Percentiles rank a stretch among this genome's conserved stretches.
These are phyloP conservation scores for Datnioides undecimradiatus DNA, from an alignment of 2,113 vertebrate genomes.

Conservation along the genomic window DNA sequence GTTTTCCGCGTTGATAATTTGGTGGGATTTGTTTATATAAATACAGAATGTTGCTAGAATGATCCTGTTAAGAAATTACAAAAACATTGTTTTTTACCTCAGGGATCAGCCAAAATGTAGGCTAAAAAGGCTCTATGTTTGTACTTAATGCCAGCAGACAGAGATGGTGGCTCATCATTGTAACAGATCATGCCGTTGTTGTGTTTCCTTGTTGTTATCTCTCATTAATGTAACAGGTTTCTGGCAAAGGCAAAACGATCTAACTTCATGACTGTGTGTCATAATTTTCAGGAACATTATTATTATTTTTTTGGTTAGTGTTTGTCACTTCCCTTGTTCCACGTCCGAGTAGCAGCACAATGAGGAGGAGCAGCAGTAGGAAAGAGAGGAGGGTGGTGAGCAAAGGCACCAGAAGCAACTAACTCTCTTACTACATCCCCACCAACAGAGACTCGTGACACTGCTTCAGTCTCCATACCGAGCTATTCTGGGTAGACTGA, in stretches of 20 bases:
- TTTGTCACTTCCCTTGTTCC: background rate
- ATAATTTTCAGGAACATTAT: slow-evolving; percentile 11
- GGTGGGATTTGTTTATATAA: background rate
- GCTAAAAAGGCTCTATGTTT: background rate
- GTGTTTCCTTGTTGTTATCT: background rate
- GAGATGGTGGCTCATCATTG: background rate
- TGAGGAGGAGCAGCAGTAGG: background rate
- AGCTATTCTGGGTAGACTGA: slow-evolving; percentile 59
- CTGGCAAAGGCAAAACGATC: background rate
- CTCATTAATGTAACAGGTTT: background rate
- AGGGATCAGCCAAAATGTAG: background rate
- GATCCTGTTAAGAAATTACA: background rate
- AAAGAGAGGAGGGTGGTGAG: background rate
- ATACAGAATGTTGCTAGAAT: background rate
- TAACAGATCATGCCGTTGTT: background rate
- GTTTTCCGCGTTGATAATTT: background rate
- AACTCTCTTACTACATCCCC: slow-evolving; percentile 42
- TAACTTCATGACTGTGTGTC: background rate
- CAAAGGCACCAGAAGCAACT: background rate
- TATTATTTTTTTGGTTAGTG: background rate
- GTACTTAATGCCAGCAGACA: background rate
- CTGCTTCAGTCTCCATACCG: slow-evolving; percentile 43
- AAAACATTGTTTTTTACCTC: background rate
- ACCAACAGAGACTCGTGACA: slow-evolving; percentile 43
- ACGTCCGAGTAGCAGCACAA: slow-evolving; percentile 13